Base-by-base conservation (phyloP, 2,113 vertebrate genomes). In the Pelecanus crispus region DNA sequence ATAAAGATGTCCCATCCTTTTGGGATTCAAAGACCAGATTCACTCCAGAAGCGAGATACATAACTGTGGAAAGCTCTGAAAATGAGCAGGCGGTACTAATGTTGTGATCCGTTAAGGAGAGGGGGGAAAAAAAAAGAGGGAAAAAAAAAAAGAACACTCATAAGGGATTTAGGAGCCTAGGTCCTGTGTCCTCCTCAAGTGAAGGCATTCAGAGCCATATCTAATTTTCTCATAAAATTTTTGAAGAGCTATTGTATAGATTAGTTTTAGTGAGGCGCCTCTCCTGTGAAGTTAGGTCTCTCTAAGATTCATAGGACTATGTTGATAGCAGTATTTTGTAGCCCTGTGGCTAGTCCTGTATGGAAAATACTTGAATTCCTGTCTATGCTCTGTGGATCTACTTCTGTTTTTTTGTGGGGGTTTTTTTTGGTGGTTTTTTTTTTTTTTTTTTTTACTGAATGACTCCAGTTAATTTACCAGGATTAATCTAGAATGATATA, bases 141-240 rank as follows among this genome's bases (percentile, higher is more conserved):
- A 6, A 6, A 2, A 3, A 20, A 12, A 16, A 24, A 24, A 7
- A 7, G 4, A 6, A 11, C 1, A 25, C 4, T 75, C 13, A 8
- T 19, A 53, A 28, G 44, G 62, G 5, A 44, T 90, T 82, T 91
- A 71, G 66, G 45, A 72, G 3, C 14, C 34, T 66, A 10, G 5
- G 5, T 47, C 5, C 18, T 67, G 9, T 58, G 29, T 62, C 17
- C 11, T 85, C 10, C 19, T 85, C 11, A 45, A 36, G 12, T 24
- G 29, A 79, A 67, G 14, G 10, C 38, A 53, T 47, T 86, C 20
- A 62, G 80, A 88, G 12, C 2, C 14, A 32, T 28, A 53, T 45
- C 21, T 71, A 20, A 53, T 71, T 80, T 80, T 83, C n/a, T 53
- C 14, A 50, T 25, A 61, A 91, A 29, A 31, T 4, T 36, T 65